Conservation (phyloP, 2,113 vertebrate species). For the Callipepla californica region DNA sequence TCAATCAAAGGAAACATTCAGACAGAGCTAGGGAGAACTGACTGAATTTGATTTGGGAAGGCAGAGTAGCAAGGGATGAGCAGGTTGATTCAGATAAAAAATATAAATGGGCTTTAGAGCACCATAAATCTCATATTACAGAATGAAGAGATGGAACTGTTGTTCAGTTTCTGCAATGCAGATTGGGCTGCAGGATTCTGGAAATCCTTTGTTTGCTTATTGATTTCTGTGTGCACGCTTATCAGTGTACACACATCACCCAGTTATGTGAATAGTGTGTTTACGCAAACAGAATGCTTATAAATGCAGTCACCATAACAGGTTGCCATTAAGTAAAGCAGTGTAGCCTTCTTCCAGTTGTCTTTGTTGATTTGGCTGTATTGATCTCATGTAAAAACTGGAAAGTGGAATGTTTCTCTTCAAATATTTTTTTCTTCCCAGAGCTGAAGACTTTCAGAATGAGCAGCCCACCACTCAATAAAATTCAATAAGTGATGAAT, state of each 20-base stretch:
- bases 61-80: constrained; percentile 71
- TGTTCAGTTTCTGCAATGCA: constrained; percentile 34
- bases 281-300: constrained; percentile 12
- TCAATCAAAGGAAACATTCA: constrained; percentile 81
- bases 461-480: constrained; percentile 13
- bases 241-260: background rate
- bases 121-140: constrained; percentile 52
- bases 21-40: constrained; percentile 70
- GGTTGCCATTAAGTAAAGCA: background rate
- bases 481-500: constrained; percentile 32
- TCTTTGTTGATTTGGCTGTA: background rate
- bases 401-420: background rate
- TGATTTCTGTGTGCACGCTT: background rate
- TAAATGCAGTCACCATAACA: background rate
- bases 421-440: background rate
- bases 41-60: constrained; percentile 78
- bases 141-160: constrained; percentile 31
- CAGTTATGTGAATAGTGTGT: background rate
- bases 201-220: constrained; percentile 30
- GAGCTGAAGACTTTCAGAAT: background rate
- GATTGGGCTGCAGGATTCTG: background rate
- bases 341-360: background rate
- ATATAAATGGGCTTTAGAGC: constrained; percentile 65
- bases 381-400: background rate
- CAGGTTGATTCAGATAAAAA: constrained; percentile 67